Evolutionary conservation across 2,888 invertebrate species (phyloP).

Genomic region (Euzophera pinguis): DNA sequence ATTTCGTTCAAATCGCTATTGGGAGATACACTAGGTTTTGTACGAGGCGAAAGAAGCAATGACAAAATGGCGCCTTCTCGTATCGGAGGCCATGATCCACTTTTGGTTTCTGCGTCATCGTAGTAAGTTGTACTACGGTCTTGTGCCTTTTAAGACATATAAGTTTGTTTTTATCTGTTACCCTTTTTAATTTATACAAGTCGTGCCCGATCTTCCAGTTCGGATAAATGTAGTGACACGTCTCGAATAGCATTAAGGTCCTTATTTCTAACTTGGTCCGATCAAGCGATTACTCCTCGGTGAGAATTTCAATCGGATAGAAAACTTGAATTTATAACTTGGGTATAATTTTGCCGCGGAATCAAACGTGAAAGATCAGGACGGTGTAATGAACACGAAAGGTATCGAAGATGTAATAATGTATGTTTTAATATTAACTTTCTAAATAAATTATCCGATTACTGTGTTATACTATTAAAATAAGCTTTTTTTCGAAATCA

Average conservation of each 20-base stretch:
- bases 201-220: conserved; percentile 71
- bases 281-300: conserved; percentile 40
- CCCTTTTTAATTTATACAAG: conserved; percentile 24
- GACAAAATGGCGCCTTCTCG: too few relatives aligned
- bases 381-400: background rate
- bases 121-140: too few relatives aligned
- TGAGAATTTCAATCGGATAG: conserved; percentile 45
- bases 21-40: too few relatives aligned
- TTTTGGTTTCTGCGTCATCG: too few relatives aligned
- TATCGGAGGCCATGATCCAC: too few relatives aligned
- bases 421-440: background rate
- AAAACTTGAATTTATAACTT: conserved; percentile 39
- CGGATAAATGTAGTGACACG: conserved; percentile 74
- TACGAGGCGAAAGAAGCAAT: too few relatives aligned
- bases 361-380: background rate
- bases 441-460: too few relatives aligned
- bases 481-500: too few relatives aligned
- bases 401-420: background rate
- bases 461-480: too few relatives aligned
- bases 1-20: too few relatives aligned
- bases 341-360: background rate
- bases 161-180: conserved; percentile 14
- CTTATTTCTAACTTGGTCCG: conserved; percentile 50
- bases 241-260: conserved; percentile 68
- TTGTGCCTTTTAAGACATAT: too few relatives aligned